Evolutionary conservation across 2,888 invertebrate species (phyloP).

Genomic region (Linnaemya tessellans): DNA sequence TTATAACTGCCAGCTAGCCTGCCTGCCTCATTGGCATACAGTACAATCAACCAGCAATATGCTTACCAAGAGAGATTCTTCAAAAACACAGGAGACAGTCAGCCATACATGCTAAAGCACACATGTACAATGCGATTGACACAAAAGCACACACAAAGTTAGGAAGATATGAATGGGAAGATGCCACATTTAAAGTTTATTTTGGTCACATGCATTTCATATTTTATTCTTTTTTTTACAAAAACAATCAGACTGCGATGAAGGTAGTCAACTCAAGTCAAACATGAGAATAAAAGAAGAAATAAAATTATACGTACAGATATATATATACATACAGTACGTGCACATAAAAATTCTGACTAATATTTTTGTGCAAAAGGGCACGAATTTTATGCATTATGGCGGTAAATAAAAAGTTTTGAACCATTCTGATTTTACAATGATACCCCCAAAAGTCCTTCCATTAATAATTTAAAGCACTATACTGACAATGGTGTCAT

Average conservation of each 20-base stretch:
- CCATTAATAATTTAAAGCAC: too few species aligned
- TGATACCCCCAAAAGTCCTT: too few species aligned
- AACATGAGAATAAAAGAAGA: conserved; percentile 47
- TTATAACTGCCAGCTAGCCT: conserved; percentile 41
- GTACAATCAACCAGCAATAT: conserved; percentile 33
- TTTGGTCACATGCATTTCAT: conserved; percentile 70
- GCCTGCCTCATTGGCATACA: conserved; percentile 48
- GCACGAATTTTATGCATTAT: too few species aligned
- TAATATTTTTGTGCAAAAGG: too few species aligned
- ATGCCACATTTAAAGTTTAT: conserved; percentile 72
- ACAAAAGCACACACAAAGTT: conserved; percentile 30
- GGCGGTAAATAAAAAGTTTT: too few species aligned
- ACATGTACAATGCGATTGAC: conserved; percentile 2
- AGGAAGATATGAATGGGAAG: conserved; percentile 61
- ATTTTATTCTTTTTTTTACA: conserved; percentile 45
- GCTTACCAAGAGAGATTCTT: conserved; percentile 42
- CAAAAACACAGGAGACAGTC: conserved; percentile 24
- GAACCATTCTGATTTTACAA: too few species aligned
- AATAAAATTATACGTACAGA: conserved; percentile 25
- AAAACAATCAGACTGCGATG: conserved; percentile 62
- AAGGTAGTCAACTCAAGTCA: conserved; percentile 59
- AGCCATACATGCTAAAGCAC: not conserved
- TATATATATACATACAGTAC: not conserved
- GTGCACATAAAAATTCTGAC: too few species aligned
- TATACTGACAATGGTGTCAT: too few species aligned